Base-by-base conservation (phyloP, 2,797 vertebrate genomes). In the Harpagifer antarcticus region DNA sequence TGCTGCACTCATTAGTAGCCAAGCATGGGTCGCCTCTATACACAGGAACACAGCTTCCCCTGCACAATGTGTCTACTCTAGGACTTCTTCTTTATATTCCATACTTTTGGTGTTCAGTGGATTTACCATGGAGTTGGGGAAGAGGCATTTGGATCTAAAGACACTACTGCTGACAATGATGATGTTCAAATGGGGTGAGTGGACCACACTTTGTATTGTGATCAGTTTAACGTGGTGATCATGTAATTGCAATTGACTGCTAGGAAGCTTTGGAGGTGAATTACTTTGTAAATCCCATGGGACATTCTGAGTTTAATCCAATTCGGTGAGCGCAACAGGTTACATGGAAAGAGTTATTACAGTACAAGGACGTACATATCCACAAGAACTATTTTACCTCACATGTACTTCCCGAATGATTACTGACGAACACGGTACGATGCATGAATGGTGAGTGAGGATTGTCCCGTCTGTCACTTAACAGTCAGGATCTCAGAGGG, bases 181-280 rank as follows among this genome's bases (percentile, higher is more conserved):
- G 92, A 93, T 95, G 94, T 94, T 95, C 74, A 94, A 94, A 81
- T 95, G 92, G 93, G 95, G 95, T 95, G 82, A 95, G 95, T 93
- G 52, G 55, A 43, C 9, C 16, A 17, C 45, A 15, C 9, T 23
- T 13, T 19, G 12, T n/a, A 17, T 8, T 45, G 5, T 68, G 16
- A 23, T 20, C 17, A 33, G 48, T 53, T 40, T 63, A 6, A 55
- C 19, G 23, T 47, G 15, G 56, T 72, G 19, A 23, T 4, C 9
- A 31, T 62, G 16, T 47, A 37, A 56, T 14, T 37, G 4, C 50
- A 61, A 27, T 15, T 58, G 3, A 65, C 43, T 3, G 20, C 8
- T 53, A 2, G 23, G 23, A 2, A 59, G 37, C 27, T 20, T 20
- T 68, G 10, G 47, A 31, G 49, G 7, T 37, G 9, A 15, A 55